A percentile compares a stretch with the other conserved stretches of the same genome.
Evolutionary conservation across 1,140 invertebrate species (phyloP).

Genomic region (Linepithema humile): DNA sequence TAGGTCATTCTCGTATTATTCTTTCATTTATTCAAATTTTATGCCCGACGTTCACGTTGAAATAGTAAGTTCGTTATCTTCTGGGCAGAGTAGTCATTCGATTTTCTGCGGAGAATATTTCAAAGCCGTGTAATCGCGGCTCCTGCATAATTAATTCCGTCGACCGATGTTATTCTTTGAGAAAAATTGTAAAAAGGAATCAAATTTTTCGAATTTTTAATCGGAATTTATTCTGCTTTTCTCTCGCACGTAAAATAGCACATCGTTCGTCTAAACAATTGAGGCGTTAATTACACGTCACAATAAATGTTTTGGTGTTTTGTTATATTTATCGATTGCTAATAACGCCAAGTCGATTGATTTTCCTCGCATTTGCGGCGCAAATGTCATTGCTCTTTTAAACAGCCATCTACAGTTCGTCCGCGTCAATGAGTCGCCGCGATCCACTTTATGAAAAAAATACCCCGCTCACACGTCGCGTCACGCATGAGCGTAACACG

Average conservation of each 20-base stretch:
- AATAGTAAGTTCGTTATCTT: conserved; percentile 52
- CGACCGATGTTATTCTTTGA: conserved; percentile 19
- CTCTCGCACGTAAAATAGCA: background rate
- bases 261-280: background rate
- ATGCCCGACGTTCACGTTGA: conserved; percentile 24
- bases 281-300: background rate
- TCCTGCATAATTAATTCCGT: conserved; percentile 25
- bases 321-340: no score
- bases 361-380: background rate
- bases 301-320: no score
- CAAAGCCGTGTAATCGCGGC: background rate
- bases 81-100: background rate
- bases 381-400: background rate
- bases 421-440: background rate
- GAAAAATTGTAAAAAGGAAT: background rate
- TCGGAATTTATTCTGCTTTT: background rate
- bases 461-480: conserved; percentile 9
- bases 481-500: conserved; percentile 53
- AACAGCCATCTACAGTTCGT: background rate
- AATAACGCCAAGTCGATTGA: background rate
- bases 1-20: conserved; percentile 26
- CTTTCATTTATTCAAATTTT: conserved; percentile 58
- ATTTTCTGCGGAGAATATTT: conserved; percentile 13
- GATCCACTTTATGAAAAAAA: background rate
- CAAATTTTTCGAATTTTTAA: background rate